phyloP scores from a whole-genome alignment of 2,888 invertebrate genomes.

The Colostygia pectinataria region DNA sequence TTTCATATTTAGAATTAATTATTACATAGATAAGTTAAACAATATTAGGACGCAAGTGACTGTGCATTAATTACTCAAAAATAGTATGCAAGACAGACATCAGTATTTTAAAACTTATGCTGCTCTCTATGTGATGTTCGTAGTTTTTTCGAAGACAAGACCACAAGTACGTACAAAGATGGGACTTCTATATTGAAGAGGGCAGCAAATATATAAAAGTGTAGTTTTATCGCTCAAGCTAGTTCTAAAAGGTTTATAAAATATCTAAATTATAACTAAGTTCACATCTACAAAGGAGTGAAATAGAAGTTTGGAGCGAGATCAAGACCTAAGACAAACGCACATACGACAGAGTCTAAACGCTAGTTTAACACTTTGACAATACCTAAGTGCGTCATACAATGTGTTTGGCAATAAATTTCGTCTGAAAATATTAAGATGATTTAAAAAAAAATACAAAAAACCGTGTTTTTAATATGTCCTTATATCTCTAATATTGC shows the following conservation, averaged over 20 bases:
- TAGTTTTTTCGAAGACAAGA: not conserved
- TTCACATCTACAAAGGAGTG: conserved; percentile 53
- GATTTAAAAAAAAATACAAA: too few relatives aligned
- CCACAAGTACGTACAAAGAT: too few relatives aligned
- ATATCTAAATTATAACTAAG: conserved; percentile 54
- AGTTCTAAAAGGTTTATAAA: conserved; percentile 34
- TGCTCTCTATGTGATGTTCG: conserved; percentile 2
- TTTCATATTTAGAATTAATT: conserved; percentile 43
- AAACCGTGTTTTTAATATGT: too few relatives aligned
- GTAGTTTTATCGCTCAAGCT: conserved; percentile 19
- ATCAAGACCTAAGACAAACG: conserved; percentile 41
- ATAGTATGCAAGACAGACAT: conserved; percentile 20
- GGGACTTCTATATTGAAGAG: not conserved
- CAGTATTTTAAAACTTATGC: conserved; percentile 4
- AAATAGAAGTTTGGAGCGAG: conserved; percentile 66
- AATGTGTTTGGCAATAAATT: too few relatives aligned
- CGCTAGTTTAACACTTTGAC: too few relatives aligned
- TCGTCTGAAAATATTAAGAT: too few relatives aligned
- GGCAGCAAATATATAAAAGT: not conserved
- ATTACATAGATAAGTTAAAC: conserved; percentile 41
- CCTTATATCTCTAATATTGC: too few relatives aligned
- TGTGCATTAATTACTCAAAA: conserved; percentile 45
- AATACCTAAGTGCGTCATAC: too few relatives aligned
- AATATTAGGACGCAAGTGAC: conserved; percentile 66
- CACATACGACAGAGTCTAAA: not conserved